Percentiles rank a stretch among this genome's conserved stretches.
Evolutionary conservation across 2,113 vertebrate species (phyloP).

Genomic region (Sorex araneus): DNA sequence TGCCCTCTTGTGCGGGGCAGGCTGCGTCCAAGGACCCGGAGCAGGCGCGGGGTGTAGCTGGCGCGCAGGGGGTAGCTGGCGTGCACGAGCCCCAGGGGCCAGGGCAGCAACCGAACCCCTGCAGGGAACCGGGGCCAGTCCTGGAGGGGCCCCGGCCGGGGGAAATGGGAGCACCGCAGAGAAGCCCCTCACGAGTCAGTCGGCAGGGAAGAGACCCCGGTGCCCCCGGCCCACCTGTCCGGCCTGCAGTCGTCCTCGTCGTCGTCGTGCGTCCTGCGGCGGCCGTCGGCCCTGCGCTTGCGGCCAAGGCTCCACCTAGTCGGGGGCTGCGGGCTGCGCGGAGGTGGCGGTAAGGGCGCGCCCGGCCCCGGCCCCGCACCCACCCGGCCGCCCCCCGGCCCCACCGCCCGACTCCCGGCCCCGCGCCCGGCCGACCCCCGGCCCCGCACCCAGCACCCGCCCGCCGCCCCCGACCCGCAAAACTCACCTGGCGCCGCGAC

Average conservation of each 20-base stretch:
- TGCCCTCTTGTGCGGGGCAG: too few relatives aligned
- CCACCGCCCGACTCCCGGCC: slow-evolving; percentile 59
- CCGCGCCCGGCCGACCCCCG: background rate
- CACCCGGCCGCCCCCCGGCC: background rate
- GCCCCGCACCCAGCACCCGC: too few relatives aligned
- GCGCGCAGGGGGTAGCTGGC: too few relatives aligned
- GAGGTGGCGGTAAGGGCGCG: background rate
- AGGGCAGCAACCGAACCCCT: too few relatives aligned
- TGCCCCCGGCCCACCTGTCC: slow-evolving; percentile 85
- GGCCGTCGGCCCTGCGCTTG: slow-evolving; percentile 93
- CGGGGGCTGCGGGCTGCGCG: slow-evolving; percentile 85
- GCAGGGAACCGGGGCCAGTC: too few relatives aligned
- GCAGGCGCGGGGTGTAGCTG: too few relatives aligned
- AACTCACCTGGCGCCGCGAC: slow-evolving; percentile 58
- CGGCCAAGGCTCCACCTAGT: slow-evolving; percentile 92
- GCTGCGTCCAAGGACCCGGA: too few relatives aligned
- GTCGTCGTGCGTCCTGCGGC: slow-evolving; percentile 83
- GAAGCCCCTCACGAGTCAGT: too few relatives aligned
- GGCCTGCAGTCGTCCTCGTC: slow-evolving; percentile 68
- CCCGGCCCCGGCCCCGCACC: slow-evolving; percentile 50
- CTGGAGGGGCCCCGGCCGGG: too few relatives aligned
- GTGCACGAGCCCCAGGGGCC: too few relatives aligned
- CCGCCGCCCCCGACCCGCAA: background rate
- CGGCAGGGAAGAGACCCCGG: too few relatives aligned
- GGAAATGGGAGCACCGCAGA: too few relatives aligned